Base-by-base conservation (phyloP, 2,113 vertebrate genomes). In the Plestiodon gilberti region DNA sequence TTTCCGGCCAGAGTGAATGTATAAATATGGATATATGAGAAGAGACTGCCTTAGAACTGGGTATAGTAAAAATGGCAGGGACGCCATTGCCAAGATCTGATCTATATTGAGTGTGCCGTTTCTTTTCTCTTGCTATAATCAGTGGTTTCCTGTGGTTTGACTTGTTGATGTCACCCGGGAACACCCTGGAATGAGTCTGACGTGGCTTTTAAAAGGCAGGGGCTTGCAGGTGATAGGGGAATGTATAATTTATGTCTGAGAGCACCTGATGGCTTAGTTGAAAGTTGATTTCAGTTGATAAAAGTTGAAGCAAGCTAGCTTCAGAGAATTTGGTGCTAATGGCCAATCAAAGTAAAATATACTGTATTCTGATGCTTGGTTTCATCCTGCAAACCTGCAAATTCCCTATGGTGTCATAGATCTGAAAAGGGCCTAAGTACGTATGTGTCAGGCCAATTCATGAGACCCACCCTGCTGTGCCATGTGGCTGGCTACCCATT, bases 51-150 rank as follows among this genome's bases (percentile, higher is more conserved):
- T 52, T n/a, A 0, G 22, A 92, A 90, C 83, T 91, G 85, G 90
- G 82, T 84, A 61, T 84, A 61, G 78, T 3, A 0, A 3, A 40
- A 61, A 30, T 81, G 90, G 77, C 61, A 25, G 48, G 40, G 83
- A 20, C 33, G 38, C 18, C 43, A 48, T 48, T 48, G 43, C 8
- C 38, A 18, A 52, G 2, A 30, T 62, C 43, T 73, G 62, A 70
- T 6, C 18, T 86, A n/a, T 92, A 67, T 81, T 86, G 78, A 83
- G 25, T 48, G 82, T 78, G 57, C 81, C 38, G 71, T 7, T 86
- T 93, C 3, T 33, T 88, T 93, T 1, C 30, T 9, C 35, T 23
- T 93, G 11, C 70, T n/a, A 87, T 88, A 83, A 77, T 70, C 89
- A 88, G 84, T 87, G 65, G 78, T 83, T 89, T 89, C 69, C 22